Percentiles rank a stretch among this genome's conserved stretches.
These are phyloP conservation scores for Brachionus paranguensis DNA, from an alignment of 1,140 invertebrate species.

Conservation along the genomic window DNA sequence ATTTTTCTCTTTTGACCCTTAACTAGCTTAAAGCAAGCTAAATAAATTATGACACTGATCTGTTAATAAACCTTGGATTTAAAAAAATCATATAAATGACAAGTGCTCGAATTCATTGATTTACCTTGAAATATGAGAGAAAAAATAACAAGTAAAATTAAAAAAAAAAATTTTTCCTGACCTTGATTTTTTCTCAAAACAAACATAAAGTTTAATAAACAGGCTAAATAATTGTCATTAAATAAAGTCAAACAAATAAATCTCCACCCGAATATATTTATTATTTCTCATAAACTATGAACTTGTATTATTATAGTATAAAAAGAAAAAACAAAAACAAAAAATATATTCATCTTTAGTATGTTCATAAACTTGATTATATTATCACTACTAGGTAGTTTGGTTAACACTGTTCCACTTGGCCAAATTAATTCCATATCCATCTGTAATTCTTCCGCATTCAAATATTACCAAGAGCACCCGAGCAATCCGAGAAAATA, in stretches of 20 bases:
- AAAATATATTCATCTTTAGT: not conserved
- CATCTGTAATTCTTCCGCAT: not conserved
- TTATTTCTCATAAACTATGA: not conserved
- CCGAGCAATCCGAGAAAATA: not conserved
- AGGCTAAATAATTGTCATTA: not conserved
- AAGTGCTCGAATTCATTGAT: too few relatives aligned
- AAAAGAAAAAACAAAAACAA: not conserved
- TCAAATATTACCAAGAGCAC: slow-evolving; percentile 8
- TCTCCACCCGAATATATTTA: not conserved
- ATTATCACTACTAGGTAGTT: not conserved
- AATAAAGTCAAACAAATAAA: not conserved
- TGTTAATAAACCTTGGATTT: too few relatives aligned
- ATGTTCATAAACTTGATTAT: not conserved
- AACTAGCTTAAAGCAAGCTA: too few relatives aligned
- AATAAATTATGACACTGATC: too few relatives aligned
- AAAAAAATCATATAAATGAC: too few relatives aligned
- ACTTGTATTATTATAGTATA: not conserved
- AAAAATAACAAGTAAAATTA: not conserved
- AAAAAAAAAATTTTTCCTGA: not conserved
- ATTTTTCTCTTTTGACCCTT: too few relatives aligned
- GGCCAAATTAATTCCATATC: not conserved
- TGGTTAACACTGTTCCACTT: not conserved
- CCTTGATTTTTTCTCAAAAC: not conserved
- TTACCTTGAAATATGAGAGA: too few relatives aligned
- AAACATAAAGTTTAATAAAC: not conserved